These are phyloP conservation scores for Drosophila littoralis DNA, from an alignment of 1,140 invertebrate species.

Conservation along the genomic window DNA sequence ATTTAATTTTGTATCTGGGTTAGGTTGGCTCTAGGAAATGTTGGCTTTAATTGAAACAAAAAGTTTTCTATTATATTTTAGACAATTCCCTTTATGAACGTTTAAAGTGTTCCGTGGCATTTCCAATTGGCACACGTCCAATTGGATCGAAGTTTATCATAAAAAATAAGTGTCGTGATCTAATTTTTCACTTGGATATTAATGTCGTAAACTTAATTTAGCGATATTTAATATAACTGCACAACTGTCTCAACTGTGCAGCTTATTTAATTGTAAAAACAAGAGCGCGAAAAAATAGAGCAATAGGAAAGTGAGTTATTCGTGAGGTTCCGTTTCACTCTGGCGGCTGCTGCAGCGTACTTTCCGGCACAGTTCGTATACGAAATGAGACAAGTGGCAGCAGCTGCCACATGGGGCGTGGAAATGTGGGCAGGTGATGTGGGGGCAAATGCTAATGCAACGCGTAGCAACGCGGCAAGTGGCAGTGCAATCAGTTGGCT, in stretches of 20 bases:
- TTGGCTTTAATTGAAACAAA: too few species aligned
- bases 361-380: conserved; percentile 46
- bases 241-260: conserved; percentile 18
- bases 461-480: conserved; percentile 8
- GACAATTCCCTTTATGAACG: too few species aligned
- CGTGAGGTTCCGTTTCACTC: conserved; percentile 19
- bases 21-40: too few species aligned
- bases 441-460: conserved; percentile 56
- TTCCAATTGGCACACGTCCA: too few species aligned
- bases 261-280: conserved; percentile 69
- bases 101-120: too few species aligned
- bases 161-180: too few species aligned
- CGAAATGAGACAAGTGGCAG: conserved; percentile 71
- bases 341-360: conserved; percentile 49
- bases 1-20: too few species aligned
- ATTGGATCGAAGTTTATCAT: too few species aligned
- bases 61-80: too few species aligned
- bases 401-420: conserved; percentile 34
- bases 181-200: too few species aligned
- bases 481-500: conserved; percentile 41
- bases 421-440: neutral
- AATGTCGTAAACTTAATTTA: too few species aligned
- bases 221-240: too few species aligned
- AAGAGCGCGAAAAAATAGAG: conserved; percentile 48
- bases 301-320: conserved; percentile 30